Conservation (phyloP, 2,888 invertebrate genomes). For the Agonum fuliginosum region DNA sequence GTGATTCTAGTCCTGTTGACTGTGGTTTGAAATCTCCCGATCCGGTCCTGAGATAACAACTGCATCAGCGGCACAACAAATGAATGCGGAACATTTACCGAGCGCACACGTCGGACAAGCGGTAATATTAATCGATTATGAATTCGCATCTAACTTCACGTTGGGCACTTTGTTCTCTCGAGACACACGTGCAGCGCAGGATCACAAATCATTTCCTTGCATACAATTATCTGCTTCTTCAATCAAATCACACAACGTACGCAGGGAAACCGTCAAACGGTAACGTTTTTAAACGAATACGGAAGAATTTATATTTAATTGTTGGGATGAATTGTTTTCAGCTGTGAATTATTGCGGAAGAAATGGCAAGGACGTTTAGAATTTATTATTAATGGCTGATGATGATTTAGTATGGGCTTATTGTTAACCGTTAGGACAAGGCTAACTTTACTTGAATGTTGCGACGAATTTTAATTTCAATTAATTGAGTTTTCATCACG, state of each 20-base stretch:
- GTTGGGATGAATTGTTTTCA: neutral
- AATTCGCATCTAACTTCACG: slow-evolving; percentile 30
- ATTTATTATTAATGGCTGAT: neutral
- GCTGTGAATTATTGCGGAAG: neutral
- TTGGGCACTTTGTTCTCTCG: slow-evolving; percentile 18
- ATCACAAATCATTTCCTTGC: neutral
- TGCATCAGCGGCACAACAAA: slow-evolving; percentile 33
- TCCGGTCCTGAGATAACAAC: slow-evolving; percentile 31
- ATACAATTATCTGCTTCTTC: too few species aligned
- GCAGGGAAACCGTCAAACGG: too few species aligned
- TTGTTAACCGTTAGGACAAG: too few species aligned
- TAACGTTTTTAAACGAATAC: neutral
- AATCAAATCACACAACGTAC: too few species aligned
- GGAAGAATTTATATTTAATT: neutral
- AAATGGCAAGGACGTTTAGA: neutral
- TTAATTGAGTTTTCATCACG: too few species aligned
- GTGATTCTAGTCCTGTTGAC: too few species aligned
- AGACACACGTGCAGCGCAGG: neutral
- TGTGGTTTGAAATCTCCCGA: too few species aligned
- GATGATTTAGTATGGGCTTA: too few species aligned
- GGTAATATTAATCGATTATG: slow-evolving; percentile 47
- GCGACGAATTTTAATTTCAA: too few species aligned
- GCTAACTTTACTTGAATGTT: too few species aligned
- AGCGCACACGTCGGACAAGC: slow-evolving; percentile 40
- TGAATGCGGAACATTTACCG: slow-evolving; percentile 47